These are phyloP conservation scores for Eulemur mongoz DNA, from an alignment of 2,797 vertebrate species.

Conservation along the genomic window DNA sequence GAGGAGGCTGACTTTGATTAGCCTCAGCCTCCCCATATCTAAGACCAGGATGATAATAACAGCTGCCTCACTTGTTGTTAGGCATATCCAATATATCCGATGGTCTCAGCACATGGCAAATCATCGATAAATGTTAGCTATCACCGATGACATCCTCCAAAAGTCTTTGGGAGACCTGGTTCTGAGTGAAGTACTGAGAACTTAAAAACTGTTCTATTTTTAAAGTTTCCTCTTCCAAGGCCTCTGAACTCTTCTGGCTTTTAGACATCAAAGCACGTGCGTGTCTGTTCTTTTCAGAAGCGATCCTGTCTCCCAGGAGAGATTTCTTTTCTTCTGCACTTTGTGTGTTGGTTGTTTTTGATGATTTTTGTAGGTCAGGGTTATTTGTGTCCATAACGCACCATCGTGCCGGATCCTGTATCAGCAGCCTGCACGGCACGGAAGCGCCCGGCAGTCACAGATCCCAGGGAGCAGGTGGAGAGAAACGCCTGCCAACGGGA, in stretches of 20 bases:
- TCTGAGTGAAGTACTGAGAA: not conserved
- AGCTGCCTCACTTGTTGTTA: not conserved
- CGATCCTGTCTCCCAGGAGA: not conserved
- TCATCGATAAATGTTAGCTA: accelerated
- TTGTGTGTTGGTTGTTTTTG: not conserved
- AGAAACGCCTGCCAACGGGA: accelerated
- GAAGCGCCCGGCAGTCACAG: not conserved
- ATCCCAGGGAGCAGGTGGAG: not conserved
- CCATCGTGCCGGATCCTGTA: accelerated
- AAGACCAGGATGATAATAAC: accelerated
- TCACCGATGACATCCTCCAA: accelerated
- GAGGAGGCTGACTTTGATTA: no score
- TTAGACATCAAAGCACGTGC: not conserved
- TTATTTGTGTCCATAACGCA: not conserved
- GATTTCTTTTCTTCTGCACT: not conserved
- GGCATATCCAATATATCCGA: accelerated
- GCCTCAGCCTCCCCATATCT: not conserved
- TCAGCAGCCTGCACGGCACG: accelerated
- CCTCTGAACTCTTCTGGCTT: not conserved
- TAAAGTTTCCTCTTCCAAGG: not conserved
- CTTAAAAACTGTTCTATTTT: not conserved
- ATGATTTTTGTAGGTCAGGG: not conserved
- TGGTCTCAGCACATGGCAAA: accelerated
- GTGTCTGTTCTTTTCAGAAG: not conserved
- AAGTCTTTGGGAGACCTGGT: not conserved